These are phyloP conservation scores for Lycophotia porphyrea DNA, from an alignment of 2,888 invertebrate species.

Conservation along the genomic window DNA sequence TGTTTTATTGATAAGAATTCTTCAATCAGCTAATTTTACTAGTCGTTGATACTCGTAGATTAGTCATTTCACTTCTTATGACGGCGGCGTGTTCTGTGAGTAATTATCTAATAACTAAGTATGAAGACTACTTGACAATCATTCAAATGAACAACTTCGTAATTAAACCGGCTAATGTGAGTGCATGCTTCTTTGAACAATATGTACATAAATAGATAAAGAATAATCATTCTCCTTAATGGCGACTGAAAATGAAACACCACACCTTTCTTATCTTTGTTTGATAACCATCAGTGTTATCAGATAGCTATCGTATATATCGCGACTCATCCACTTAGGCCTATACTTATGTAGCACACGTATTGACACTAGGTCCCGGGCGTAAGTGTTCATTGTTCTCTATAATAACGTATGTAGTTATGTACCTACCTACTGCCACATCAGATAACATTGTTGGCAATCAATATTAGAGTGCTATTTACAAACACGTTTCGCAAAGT, in stretches of 20 bases:
- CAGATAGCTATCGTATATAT: slow-evolving; percentile 36
- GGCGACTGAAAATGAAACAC: slow-evolving; percentile 30
- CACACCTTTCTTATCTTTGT: slow-evolving; percentile 50
- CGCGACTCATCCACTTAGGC: slow-evolving; percentile 46
- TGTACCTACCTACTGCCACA: slow-evolving; percentile 17
- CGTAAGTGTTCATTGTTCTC: slow-evolving; percentile 60
- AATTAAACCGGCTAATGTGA: slow-evolving; percentile 2
- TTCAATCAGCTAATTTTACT: slow-evolving; percentile 26
- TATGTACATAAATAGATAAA: slow-evolving; percentile 22
- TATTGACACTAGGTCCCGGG: slow-evolving; percentile 32
- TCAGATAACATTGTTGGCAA: slow-evolving; percentile 52
- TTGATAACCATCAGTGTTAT: slow-evolving; percentile 56
- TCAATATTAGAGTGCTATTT: slow-evolving; percentile 58
- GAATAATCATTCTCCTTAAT: slow-evolving; percentile 43
- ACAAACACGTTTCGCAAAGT: slow-evolving; percentile 46
- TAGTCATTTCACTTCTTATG: slow-evolving; percentile 34
- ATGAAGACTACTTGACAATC: slow-evolving; percentile 20
- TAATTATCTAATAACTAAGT: slow-evolving; percentile 37
- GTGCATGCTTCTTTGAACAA: slow-evolving; percentile 16
- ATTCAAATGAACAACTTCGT: slow-evolving; percentile 26
- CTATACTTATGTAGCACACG: slow-evolving; percentile 49
- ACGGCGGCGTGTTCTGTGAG: slow-evolving; percentile 32
- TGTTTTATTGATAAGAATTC: slow-evolving; percentile 38
- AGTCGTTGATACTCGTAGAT: slow-evolving; percentile 29
- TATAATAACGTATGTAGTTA: slow-evolving; percentile 38